A percentile compares a stretch with the other conserved stretches of the same genome.
These are phyloP conservation scores for Turritopsis rubra DNA, from an alignment of 30 jellyfish, hydroid and myxozoan genomes.

Conservation along the genomic window DNA sequence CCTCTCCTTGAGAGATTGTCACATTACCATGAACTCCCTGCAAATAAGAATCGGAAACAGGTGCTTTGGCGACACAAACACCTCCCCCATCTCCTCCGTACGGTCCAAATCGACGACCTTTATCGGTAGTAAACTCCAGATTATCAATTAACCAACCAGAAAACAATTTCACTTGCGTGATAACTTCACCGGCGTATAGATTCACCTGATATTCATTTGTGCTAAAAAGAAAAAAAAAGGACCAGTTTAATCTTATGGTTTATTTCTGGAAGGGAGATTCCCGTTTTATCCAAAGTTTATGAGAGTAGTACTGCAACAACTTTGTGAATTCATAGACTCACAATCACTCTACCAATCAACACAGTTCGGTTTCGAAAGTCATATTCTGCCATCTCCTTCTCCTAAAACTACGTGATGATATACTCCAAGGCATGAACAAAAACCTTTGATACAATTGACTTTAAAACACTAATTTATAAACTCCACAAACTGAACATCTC, in stretches of 20 bases:
- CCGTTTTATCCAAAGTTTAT: too few species aligned
- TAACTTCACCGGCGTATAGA: conserved; percentile 45
- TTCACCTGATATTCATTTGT: conserved; percentile 17
- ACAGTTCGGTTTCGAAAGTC: too few species aligned
- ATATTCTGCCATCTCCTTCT: too few species aligned
- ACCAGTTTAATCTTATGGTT: neutral
- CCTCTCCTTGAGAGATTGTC: neutral
- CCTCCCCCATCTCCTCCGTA: conserved; percentile 87
- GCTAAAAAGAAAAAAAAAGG: neutral
- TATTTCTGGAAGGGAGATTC: too few species aligned
- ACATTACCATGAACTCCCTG: neutral
- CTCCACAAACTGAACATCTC: too few species aligned
- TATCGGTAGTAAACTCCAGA: conserved; percentile 44
- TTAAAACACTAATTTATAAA: too few species aligned
- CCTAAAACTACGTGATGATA: too few species aligned
- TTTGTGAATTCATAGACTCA: too few species aligned
- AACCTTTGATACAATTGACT: too few species aligned
- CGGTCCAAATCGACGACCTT: conserved; percentile 51
- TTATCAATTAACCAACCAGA: conserved; percentile 62
- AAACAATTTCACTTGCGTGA: conserved; percentile 29
- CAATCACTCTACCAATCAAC: too few species aligned
- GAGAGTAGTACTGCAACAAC: too few species aligned
- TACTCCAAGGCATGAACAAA: too few species aligned
- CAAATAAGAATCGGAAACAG: conserved; percentile 30
- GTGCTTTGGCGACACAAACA: conserved; percentile 3